Percentiles rank a stretch among this genome's conserved stretches.
These are phyloP conservation scores for Osmerus mordax DNA, from an alignment of 2,113 vertebrate species.

Conservation along the genomic window DNA sequence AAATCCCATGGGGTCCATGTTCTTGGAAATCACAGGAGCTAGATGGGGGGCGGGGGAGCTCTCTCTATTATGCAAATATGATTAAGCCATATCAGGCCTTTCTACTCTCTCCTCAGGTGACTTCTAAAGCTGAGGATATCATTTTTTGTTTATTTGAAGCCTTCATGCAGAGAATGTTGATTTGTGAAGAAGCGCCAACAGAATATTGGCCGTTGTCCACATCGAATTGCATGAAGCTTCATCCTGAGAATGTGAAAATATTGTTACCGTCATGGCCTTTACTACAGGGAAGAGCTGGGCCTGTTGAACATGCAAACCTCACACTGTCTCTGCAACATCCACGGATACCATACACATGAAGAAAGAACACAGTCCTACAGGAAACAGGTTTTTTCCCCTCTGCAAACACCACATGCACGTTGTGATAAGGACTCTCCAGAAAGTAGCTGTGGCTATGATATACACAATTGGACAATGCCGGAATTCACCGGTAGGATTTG, in stretches of 20 bases:
- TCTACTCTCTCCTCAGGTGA: background rate
- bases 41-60: background rate
- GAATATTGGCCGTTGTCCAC: no score
- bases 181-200: no score
- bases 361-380: background rate
- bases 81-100: conserved; percentile 9
- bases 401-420: conserved; percentile 5
- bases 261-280: background rate
- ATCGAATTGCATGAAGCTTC: no score
- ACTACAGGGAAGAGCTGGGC: background rate
- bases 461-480: conserved; percentile 9
- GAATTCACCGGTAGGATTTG: conserved; percentile 10
- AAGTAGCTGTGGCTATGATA: conserved; percentile 4
- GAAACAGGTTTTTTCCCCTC: background rate
- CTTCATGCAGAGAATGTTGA: no score
- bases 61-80: conserved; percentile 11
- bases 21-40: conserved; percentile 9
- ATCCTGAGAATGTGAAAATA: no score
- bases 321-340: background rate
- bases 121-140: background rate
- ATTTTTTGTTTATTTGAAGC: background rate
- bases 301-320: no score
- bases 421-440: conserved; percentile 5
- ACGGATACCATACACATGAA: background rate
- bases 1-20: background rate